Conservation (phyloP, 2,113 vertebrate species). For the Herpailurus yagouaroundi region DNA sequence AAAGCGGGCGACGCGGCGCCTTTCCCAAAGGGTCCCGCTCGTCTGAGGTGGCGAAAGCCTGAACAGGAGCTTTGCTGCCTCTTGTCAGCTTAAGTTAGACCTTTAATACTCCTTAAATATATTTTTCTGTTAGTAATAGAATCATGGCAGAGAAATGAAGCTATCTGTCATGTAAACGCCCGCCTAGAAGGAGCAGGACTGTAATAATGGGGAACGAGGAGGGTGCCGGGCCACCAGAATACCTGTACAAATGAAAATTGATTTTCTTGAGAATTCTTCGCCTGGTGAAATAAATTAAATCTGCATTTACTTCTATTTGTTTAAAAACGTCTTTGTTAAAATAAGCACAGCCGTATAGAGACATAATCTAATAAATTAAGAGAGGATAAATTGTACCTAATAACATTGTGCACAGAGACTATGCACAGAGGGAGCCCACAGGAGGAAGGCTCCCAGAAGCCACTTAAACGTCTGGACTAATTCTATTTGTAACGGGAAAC, state of each 20-base stretch:
- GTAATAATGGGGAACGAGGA: slow-evolving; percentile 38
- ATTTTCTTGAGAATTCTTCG: slow-evolving; percentile 82
- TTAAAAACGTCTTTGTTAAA: slow-evolving; percentile 85
- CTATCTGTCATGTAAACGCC: slow-evolving; percentile 74
- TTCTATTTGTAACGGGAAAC: slow-evolving; percentile 59
- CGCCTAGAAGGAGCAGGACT: slow-evolving; percentile 34
- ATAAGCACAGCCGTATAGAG: slow-evolving; percentile 65
- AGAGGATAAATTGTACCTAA: slow-evolving; percentile 71
- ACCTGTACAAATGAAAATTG: slow-evolving; percentile 83
- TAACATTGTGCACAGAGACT: neutral
- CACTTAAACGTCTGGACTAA: slow-evolving; percentile 58
- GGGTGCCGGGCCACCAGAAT: slow-evolving; percentile 59
- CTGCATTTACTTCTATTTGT: slow-evolving; percentile 80
- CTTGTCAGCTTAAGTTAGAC: slow-evolving; percentile 12
- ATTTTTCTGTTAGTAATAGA: slow-evolving; percentile 75
- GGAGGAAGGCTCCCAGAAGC: neutral
- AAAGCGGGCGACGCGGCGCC: rapidly evolving
- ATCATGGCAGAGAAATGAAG: slow-evolving; percentile 73
- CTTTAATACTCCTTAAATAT: slow-evolving; percentile 18
- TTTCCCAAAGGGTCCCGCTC: neutral
- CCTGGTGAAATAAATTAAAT: slow-evolving; percentile 83
- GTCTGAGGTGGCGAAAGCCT: neutral
- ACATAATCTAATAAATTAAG: slow-evolving; percentile 79
- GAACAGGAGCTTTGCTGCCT: neutral
- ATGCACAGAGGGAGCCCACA: neutral